A percentile compares a stretch with the other conserved stretches of the same genome.
Evolutionary conservation across 2,113 vertebrate genomes (phyloP).

Genomic region (Coturnix japonica): DNA sequence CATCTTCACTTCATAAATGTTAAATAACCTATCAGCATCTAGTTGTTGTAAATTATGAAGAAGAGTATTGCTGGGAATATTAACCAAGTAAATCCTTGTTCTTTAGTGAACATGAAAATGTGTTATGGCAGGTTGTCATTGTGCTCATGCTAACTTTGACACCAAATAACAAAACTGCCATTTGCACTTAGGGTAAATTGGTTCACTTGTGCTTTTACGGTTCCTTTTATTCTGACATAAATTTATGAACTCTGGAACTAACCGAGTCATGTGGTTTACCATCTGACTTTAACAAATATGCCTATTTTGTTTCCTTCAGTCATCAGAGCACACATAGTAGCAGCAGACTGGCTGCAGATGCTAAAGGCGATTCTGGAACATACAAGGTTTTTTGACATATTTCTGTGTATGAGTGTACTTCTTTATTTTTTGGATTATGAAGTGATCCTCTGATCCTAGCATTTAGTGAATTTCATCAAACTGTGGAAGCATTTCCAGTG

Average conservation of each 20-base stretch:
- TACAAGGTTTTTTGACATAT: neutral
- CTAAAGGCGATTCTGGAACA: constrained; percentile 20
- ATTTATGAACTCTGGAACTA: constrained; percentile 81
- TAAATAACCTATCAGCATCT: constrained; percentile 99
- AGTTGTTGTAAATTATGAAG: constrained; percentile 99
- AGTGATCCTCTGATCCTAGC: neutral
- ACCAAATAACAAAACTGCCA: constrained; percentile 87
- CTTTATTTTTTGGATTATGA: constrained; percentile 1
- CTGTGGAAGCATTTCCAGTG: neutral
- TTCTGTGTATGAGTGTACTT: neutral
- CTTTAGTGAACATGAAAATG: constrained; percentile 84
- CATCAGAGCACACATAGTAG: constrained; percentile 42
- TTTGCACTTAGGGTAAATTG: constrained; percentile 85
- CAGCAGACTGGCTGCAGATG: constrained; percentile 72
- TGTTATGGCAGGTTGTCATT: constrained; percentile 86
- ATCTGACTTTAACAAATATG: constrained; percentile 78
- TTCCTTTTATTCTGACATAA: constrained; percentile 78
- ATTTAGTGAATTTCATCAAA: neutral
- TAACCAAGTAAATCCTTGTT: constrained; percentile 89
- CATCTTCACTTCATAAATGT: constrained; percentile 99
- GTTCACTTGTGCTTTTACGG: constrained; percentile 74
- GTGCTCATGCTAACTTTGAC: constrained; percentile 81
- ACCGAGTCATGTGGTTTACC: constrained; percentile 73
- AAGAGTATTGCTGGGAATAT: constrained; percentile 92
- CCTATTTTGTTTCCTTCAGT: constrained; percentile 74